Conservation (phyloP, 2,113 vertebrate genomes). For the Scomber scombrus region DNA sequence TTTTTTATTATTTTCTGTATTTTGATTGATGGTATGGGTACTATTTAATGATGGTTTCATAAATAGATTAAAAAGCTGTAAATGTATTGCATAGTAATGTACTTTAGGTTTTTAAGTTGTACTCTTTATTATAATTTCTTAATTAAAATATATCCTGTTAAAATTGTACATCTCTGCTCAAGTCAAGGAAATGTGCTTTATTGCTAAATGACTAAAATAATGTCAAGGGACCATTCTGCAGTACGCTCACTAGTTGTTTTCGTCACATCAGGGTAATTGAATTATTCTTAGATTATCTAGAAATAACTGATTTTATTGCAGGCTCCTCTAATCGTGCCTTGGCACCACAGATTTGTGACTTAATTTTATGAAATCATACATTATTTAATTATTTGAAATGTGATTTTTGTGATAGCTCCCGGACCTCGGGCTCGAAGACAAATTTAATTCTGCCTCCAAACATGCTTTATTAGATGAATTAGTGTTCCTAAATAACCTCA, state of each 20-base stretch:
- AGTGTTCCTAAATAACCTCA: constrained; percentile 70
- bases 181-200: background rate
- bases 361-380: constrained; percentile 65
- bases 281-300: constrained; percentile 42
- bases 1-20: constrained; percentile 51
- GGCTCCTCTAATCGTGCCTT: constrained; percentile 1
- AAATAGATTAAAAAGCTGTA: constrained; percentile 55
- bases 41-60: constrained; percentile 63
- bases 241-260: background rate
- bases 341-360: constrained; percentile 36
- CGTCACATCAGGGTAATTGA: background rate
- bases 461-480: constrained; percentile 79
- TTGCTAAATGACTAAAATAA: background rate
- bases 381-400: constrained; percentile 69
- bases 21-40: constrained; percentile 50
- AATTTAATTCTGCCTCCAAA: constrained; percentile 74
- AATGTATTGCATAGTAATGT: constrained; percentile 64
- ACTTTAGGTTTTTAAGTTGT: constrained; percentile 63
- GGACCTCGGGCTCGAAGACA: constrained; percentile 60
- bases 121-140: constrained; percentile 76
- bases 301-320: constrained; percentile 29
- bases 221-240: background rate
- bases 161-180: constrained; percentile 27
- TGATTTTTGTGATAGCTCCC: constrained; percentile 57
- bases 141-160: constrained; percentile 78